These are phyloP conservation scores for Loris lydekkerianus DNA, from an alignment of 2,797 vertebrate genomes.

Conservation along the genomic window DNA sequence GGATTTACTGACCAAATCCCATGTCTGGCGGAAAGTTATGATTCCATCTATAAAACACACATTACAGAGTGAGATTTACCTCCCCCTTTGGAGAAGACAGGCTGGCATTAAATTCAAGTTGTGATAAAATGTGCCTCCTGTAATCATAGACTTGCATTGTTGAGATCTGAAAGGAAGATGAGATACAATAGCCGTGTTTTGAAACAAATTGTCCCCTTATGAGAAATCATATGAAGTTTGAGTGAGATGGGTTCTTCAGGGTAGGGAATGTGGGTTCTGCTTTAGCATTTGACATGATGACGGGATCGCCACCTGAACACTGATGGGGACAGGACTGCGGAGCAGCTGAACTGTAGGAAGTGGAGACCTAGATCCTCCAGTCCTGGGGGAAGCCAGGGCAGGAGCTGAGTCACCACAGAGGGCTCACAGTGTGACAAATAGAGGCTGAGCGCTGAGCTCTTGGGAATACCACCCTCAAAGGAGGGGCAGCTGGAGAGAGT, in stretches of 20 bases:
- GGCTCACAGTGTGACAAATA: not conserved
- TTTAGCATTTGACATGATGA: not conserved
- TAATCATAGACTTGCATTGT: not conserved
- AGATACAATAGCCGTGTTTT: not conserved
- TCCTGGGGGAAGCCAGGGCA: not conserved
- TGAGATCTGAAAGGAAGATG: not conserved
- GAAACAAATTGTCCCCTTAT: not conserved
- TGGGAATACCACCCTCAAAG: not conserved
- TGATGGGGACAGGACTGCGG: not conserved
- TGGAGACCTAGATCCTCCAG: not conserved
- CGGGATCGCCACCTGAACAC: not conserved
- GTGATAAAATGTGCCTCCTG: not conserved
- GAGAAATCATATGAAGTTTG: conserved; percentile 7
- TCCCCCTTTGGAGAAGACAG: not conserved
- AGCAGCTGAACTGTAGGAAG: not conserved
- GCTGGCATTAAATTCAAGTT: not conserved
- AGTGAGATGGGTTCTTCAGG: not conserved
- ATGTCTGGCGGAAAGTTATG: not conserved
- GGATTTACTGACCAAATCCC: not conserved
- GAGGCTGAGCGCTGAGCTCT: not conserved
- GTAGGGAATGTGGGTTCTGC: not conserved
- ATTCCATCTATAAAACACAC: not conserved
- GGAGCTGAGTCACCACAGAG: not conserved
- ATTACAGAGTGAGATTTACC: not conserved
- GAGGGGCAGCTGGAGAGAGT: not conserved